phyloP scores from a whole-genome alignment of 2,888 invertebrate species.

The Cenopis cana region DNA sequence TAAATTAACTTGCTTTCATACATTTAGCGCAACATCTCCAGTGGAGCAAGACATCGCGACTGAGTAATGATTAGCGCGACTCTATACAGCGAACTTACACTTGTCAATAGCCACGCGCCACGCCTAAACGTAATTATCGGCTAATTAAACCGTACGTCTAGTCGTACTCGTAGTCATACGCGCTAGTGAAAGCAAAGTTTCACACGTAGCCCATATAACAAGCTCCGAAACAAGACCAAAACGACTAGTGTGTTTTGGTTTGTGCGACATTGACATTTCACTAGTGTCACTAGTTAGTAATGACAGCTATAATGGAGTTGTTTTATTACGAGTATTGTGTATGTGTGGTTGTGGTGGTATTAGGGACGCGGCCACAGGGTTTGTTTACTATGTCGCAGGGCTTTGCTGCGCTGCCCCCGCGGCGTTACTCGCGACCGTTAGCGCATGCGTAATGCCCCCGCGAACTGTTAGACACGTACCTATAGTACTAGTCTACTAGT shows the following conservation, averaged over 20 bases:
- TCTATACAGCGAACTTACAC: slow-evolving; percentile 45
- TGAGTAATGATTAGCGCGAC: slow-evolving; percentile 35
- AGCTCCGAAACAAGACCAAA: slow-evolving; percentile 53
- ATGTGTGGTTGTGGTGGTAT: slow-evolving; percentile 53
- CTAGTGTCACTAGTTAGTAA: slow-evolving; percentile 48
- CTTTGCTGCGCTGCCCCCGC: slow-evolving; percentile 47
- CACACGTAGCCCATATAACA: slow-evolving; percentile 68
- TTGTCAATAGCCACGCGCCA: slow-evolving; percentile 51
- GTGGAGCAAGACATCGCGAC: slow-evolving; percentile 23
- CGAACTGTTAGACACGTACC: slow-evolving; percentile 61
- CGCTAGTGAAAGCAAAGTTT: slow-evolving; percentile 77
- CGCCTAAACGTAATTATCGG: slow-evolving; percentile 64
- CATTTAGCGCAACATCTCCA: slow-evolving; percentile 34
- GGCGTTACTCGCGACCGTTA: slow-evolving; percentile 68
- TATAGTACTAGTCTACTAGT: slow-evolving; percentile 50
- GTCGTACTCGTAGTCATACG: slow-evolving; percentile 52
- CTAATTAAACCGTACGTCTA: slow-evolving; percentile 69
- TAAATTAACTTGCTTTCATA: slow-evolving; percentile 38
- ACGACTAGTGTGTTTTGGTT: slow-evolving; percentile 55
- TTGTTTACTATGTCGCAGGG: neutral
- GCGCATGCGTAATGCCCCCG: slow-evolving; percentile 73
- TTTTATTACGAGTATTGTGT: no score
- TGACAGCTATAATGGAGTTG: slow-evolving; percentile 47
- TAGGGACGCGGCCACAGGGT: slow-evolving; percentile 52
- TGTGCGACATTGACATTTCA: slow-evolving; percentile 62